Evolutionary conservation across 2,888 invertebrate species (phyloP), one percentile per base, ranked within the genome.

Genomic region (Zhuqinia jingwanae): DNA sequence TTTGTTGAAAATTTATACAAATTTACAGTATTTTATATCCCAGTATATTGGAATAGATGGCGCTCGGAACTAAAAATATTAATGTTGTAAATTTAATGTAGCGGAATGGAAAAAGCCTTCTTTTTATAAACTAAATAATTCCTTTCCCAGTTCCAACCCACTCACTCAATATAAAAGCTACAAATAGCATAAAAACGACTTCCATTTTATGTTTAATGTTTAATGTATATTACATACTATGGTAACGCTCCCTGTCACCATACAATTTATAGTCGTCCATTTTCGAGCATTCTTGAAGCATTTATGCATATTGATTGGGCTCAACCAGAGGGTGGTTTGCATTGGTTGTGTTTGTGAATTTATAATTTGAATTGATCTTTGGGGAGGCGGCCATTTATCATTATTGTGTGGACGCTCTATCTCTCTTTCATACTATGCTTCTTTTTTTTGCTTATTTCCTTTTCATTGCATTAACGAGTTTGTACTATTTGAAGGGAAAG

Each of bases 301-400:
- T 30, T 63, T 45, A 83, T 83, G 73, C 50, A 80, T 88, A 88
- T 88, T 88, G 88, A 88, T 88, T 87, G 36, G 81, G 47, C 75
- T 79, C 87, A 68, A 79, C 77, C 81, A 83, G 79, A 88, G 84
- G 84, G 85, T 36, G 36, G 36, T 36, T 36, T 36, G 3, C 5
- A 6, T 6, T 60, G 81, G 81, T 82, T 87, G 85, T 73, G 85
- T 84, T 84, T 87, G 77, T 89, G 88, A 88, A 89, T 88, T 88
- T 88, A 88, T 89, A 89, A 89, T 89, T 88, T 87, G 65, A 82
- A 84, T 83, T 83, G 83, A 83, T 83, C 83, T 83, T 76, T 76
- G 15, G 76, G 83, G 76, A 65, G 83, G 83, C 22, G 65, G 83
- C 25, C 76, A 53, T 83, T 83, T 83, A 75, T 76, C 76, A 76